These are phyloP conservation scores for Drosophila yakuba DNA, from an alignment of 1,140 invertebrate genomes.

Conservation along the genomic window DNA sequence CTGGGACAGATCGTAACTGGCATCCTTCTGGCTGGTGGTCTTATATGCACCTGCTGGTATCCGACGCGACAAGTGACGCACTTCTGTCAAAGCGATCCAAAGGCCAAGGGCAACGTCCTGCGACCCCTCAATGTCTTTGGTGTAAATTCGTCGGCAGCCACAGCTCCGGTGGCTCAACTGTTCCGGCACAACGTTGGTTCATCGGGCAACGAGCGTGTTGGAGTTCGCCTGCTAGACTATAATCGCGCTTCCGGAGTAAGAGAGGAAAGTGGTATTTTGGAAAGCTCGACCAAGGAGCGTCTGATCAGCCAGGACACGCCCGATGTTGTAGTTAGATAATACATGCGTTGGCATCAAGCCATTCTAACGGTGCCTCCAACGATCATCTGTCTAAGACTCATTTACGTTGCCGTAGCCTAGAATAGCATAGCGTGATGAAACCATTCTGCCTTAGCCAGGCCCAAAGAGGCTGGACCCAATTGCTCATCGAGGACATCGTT, in stretches of 20 bases:
- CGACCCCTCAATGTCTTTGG: constrained; percentile 57
- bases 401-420: constrained; percentile 45
- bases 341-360: constrained; percentile 50
- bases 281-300: constrained; percentile 41
- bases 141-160: constrained; percentile 3
- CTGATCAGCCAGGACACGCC: constrained; percentile 41
- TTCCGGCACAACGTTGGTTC: constrained; percentile 23
- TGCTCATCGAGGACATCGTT: constrained; percentile 3
- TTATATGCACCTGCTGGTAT: constrained; percentile 80
- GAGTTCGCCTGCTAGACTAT: constrained; percentile 66
- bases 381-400: constrained; percentile 55
- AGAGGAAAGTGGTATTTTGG: constrained; percentile 12
- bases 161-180: constrained; percentile 11
- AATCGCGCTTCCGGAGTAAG: constrained; percentile 55
- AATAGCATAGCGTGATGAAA: constrained; percentile 25
- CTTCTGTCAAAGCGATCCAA: constrained; percentile 74
- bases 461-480: constrained; percentile 10
- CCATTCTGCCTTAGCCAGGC: constrained; percentile 48
- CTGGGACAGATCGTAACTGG: constrained; percentile 75
- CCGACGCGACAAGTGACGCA: constrained; percentile 69
- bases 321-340: constrained; percentile 80
- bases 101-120: constrained; percentile 61
- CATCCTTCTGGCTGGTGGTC: constrained; percentile 67
- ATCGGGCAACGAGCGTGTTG: constrained; percentile 53
- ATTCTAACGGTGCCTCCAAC: constrained; percentile 42